A percentile compares a stretch with the other conserved stretches of the same genome.
Conservation (phyloP, 2,113 vertebrate genomes). For the Aix galericulata region DNA sequence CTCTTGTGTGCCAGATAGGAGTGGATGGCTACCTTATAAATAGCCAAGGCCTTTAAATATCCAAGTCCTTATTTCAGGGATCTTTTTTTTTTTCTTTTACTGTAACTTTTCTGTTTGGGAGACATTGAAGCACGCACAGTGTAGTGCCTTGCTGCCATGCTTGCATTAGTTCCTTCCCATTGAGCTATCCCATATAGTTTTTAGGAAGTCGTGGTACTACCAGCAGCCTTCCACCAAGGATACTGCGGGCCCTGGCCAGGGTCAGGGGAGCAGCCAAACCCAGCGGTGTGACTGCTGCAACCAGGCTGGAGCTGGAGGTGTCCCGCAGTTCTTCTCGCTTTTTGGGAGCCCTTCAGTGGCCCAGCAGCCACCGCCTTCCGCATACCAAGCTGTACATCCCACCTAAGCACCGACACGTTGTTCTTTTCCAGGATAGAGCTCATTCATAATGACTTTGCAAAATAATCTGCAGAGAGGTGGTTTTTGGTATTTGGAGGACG, state of each 20-base stretch:
- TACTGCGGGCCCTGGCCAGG: neutral
- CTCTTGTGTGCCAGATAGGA: neutral
- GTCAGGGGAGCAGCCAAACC: slow-evolving; percentile 26
- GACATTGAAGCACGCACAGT: neutral
- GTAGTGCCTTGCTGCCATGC: neutral
- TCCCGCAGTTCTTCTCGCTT: neutral
- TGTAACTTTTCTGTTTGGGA: neutral
- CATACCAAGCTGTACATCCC: neutral
- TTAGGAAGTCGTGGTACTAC: neutral
- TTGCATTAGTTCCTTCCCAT: neutral
- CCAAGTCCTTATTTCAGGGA: neutral
- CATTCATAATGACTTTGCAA: neutral
- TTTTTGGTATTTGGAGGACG: neutral
- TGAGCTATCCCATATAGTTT: neutral
- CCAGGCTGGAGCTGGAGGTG: neutral
- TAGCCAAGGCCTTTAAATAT: neutral
- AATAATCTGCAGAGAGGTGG: neutral
- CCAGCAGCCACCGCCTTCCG: neutral
- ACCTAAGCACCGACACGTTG: neutral
- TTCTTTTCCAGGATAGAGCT: neutral
- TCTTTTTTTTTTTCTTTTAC: neutral
- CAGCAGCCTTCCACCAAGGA: slow-evolving; percentile 1
- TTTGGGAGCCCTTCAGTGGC: neutral
- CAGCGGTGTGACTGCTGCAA: neutral
- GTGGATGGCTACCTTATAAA: neutral